phyloP scores from a whole-genome alignment of 2,888 invertebrate species.

The Chrysodeixis includens region DNA sequence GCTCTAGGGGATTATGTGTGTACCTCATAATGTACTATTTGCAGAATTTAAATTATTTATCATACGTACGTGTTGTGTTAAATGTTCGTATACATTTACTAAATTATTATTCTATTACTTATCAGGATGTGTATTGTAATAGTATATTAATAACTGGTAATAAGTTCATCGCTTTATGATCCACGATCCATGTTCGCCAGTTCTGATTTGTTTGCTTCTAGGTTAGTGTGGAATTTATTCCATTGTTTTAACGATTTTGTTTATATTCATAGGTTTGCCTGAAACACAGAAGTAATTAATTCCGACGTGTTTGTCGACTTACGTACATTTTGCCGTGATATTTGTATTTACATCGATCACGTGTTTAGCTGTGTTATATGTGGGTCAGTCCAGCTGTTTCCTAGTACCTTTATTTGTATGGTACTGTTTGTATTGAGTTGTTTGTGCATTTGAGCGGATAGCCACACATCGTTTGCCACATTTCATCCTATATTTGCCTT shows the following conservation, averaged over 20 bases:
- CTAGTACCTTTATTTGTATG: slow-evolving; percentile 29
- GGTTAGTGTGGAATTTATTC: slow-evolving; percentile 1
- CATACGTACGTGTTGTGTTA: neutral
- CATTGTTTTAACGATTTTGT: slow-evolving; percentile 1
- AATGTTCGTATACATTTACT: neutral
- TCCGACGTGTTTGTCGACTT: neutral
- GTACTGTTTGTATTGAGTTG: slow-evolving; percentile 23
- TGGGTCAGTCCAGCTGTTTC: slow-evolving; percentile 43
- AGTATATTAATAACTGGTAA: neutral
- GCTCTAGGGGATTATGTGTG: slow-evolving; percentile 31
- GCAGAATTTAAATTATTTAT: slow-evolving; percentile 7
- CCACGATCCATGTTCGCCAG: neutral
- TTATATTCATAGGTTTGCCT: neutral
- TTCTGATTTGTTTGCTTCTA: slow-evolving; percentile 3
- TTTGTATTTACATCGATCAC: slow-evolving; percentile 15
- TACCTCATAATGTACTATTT: slow-evolving; percentile 35
- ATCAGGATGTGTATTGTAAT: no score
- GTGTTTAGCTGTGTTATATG: slow-evolving; percentile 29
- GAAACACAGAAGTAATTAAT: neutral
- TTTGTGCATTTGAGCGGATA: slow-evolving; percentile 19
- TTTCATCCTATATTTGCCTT: slow-evolving; percentile 17
- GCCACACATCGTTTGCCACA: slow-evolving; percentile 11
- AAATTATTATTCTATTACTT: neutral
- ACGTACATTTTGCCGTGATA: slow-evolving; percentile 12
- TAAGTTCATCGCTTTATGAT: neutral